Evolutionary conservation across 30 jellyfish, hydroid and myxozoan genomes (phyloP).

Genomic region (Turritopsis rubra): DNA sequence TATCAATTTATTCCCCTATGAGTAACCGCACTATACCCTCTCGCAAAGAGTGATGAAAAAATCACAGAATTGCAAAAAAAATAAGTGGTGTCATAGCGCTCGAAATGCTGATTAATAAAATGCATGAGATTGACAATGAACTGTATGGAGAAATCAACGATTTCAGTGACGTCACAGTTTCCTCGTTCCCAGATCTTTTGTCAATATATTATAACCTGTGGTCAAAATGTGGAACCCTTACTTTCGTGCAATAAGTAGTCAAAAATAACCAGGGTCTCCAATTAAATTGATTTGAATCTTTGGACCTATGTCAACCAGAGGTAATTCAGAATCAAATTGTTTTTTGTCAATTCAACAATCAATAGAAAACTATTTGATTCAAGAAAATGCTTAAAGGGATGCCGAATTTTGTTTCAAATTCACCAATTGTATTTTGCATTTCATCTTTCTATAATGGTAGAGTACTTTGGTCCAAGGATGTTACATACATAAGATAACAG

Average conservation of each 20-base stretch:
- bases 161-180: too few relatives aligned
- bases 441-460: constrained; percentile 27
- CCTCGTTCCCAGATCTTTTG: too few relatives aligned
- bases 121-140: too few relatives aligned
- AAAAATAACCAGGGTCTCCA: constrained; percentile 71
- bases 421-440: constrained; percentile 1
- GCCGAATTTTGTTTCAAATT: constrained; percentile 33
- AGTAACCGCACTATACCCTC: too few relatives aligned
- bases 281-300: constrained; percentile 42
- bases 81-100: too few relatives aligned
- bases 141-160: too few relatives aligned
- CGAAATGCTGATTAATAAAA: too few relatives aligned
- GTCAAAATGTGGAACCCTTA: too few relatives aligned
- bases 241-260: constrained; percentile 55
- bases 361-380: constrained; percentile 51
- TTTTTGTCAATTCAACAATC: constrained; percentile 26
- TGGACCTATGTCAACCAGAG: constrained; percentile 11
- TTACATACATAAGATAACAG: background rate
- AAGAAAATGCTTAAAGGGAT: constrained; percentile 53
- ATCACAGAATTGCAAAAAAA: too few relatives aligned
- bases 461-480: constrained; percentile 4
- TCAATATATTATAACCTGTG: too few relatives aligned
- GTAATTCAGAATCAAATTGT: background rate
- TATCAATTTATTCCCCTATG: too few relatives aligned
- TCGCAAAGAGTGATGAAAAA: too few relatives aligned